phyloP scores from a whole-genome alignment of 2,797 vertebrate species.

The Apogon hyalosoma region DNA sequence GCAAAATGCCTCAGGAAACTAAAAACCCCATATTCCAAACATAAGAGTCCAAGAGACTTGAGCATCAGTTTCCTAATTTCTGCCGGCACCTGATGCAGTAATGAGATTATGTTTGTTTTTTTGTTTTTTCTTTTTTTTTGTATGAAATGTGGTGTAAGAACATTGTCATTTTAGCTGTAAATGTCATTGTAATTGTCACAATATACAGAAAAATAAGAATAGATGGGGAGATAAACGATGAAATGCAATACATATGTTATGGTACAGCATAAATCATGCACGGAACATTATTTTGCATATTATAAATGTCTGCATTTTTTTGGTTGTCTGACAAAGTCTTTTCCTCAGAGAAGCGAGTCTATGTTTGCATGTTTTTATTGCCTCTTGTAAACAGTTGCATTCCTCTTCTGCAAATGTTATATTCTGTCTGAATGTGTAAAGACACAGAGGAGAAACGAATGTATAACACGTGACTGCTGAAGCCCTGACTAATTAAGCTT shows the following conservation, averaged over 20 bases:
- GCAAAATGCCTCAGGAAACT: constrained; percentile 54
- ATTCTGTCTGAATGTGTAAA: constrained; percentile 35
- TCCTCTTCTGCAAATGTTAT: constrained; percentile 15
- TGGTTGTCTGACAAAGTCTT: constrained; percentile 14
- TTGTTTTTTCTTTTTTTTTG: neutral
- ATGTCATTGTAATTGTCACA: neutral
- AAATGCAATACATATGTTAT: neutral
- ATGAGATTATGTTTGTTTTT: constrained; percentile 1
- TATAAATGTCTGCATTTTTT: neutral
- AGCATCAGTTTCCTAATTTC: constrained; percentile 15
- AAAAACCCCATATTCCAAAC: constrained; percentile 16
- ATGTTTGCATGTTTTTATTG: neutral
- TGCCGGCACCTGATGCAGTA: constrained; percentile 10
- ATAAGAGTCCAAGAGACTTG: constrained; percentile 16
- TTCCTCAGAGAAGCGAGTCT: neutral
- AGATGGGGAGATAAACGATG: neutral
- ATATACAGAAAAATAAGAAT: neutral
- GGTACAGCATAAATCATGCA: neutral
- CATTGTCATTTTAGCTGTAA: neutral
- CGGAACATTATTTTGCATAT: neutral
- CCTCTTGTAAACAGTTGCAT: neutral
- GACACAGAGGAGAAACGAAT: constrained; percentile 3
- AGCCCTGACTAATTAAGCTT: constrained; percentile 75
- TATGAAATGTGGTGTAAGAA: neutral
- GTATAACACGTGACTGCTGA: constrained; percentile 50